These are phyloP conservation scores for Antheraea assamensis DNA, from an alignment of 2,888 invertebrate genomes.

Conservation along the genomic window DNA sequence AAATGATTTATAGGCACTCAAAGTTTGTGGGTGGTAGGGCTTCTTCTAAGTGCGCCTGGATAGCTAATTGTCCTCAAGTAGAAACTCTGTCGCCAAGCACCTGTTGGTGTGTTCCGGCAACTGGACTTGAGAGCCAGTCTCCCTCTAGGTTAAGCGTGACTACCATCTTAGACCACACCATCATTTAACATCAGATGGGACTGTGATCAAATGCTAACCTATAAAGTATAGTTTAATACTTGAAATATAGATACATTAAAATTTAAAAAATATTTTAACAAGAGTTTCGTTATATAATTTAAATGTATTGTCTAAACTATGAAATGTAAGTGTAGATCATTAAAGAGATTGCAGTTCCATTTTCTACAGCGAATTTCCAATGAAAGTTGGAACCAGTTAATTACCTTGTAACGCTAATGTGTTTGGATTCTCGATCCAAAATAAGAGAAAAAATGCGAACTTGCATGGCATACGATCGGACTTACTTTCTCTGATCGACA, in stretches of 20 bases:
- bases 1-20: no score
- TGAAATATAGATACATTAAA: neutral
- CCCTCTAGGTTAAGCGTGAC: no score
- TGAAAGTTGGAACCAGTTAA: conserved; percentile 63
- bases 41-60: no score
- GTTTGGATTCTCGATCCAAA: conserved; percentile 67
- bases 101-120: no score
- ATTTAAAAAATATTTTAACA: neutral
- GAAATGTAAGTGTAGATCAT: neutral
- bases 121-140: no score
- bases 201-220: no score
- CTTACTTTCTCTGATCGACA: conserved; percentile 72
- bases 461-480: conserved; percentile 66
- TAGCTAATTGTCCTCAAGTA: no score
- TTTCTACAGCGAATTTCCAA: conserved; percentile 69
- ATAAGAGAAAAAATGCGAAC: conserved; percentile 75
- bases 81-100: no score
- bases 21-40: no score
- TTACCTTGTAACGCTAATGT: conserved; percentile 55
- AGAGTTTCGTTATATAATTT: neutral
- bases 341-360: conserved; percentile 31
- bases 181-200: no score
- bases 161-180: no score
- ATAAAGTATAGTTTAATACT: no score
- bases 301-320: neutral